phyloP scores from a whole-genome alignment of 2,113 vertebrate genomes.

The Tyto alba region DNA sequence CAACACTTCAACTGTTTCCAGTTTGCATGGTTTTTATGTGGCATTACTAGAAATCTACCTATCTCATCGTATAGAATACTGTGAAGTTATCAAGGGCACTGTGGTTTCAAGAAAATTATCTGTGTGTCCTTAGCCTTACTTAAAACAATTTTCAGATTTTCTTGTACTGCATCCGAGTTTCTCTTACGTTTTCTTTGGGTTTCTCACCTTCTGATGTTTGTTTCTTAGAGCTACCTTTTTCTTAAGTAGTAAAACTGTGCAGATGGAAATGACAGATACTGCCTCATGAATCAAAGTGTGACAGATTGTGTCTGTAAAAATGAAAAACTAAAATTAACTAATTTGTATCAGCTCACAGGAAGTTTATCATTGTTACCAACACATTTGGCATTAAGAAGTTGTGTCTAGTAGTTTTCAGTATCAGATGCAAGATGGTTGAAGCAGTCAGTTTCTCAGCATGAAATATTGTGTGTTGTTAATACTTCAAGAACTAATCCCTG shows the following conservation, averaged over 20 bases:
- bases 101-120: neutral
- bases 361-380: slow-evolving; percentile 23
- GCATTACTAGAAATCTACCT: neutral
- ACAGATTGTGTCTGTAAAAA: slow-evolving; percentile 58
- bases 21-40: neutral
- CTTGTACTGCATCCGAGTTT: neutral
- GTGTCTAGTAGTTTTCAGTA: slow-evolving; percentile 22
- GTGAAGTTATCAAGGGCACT: neutral
- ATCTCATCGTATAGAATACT: neutral
- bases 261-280: slow-evolving; percentile 43
- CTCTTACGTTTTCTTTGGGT: neutral
- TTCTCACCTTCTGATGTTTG: slow-evolving; percentile 53
- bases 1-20: neutral
- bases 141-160: neutral
- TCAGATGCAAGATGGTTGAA: slow-evolving; percentile 17
- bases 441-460: neutral
- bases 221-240: slow-evolving; percentile 41
- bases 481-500: neutral
- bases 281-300: slow-evolving; percentile 29
- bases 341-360: slow-evolving; percentile 33
- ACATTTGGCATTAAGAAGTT: slow-evolving; percentile 41
- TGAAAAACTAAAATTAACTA: slow-evolving; percentile 47
- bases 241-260: slow-evolving; percentile 14
- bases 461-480: neutral
- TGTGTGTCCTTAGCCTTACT: neutral